These are phyloP conservation scores for Mylabris phalerata DNA, from an alignment of 1,140 invertebrate genomes.

Conservation along the genomic window DNA sequence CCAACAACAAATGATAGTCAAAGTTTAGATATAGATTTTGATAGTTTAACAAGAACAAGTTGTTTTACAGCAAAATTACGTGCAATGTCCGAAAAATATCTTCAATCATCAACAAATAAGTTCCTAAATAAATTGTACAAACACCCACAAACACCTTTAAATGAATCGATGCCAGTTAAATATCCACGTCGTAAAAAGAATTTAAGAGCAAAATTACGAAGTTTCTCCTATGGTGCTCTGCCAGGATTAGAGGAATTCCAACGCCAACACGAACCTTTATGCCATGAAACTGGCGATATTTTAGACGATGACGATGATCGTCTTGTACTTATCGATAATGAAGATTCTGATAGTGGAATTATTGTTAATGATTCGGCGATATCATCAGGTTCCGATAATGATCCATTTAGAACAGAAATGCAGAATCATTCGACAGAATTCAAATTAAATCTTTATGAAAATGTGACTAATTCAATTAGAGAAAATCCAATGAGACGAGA, in stretches of 20 bases:
- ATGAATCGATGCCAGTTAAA: constrained; percentile 43
- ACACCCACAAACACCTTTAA: constrained; percentile 26
- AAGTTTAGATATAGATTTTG: constrained; percentile 27
- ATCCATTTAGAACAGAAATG: background rate
- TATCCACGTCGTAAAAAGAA: constrained; percentile 43
- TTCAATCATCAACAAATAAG: constrained; percentile 61
- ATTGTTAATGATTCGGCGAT: constrained; percentile 64
- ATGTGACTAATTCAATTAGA: too few relatives aligned
- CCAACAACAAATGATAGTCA: constrained; percentile 6
- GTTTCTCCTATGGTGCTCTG: constrained; percentile 68
- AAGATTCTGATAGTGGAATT: constrained; percentile 70
- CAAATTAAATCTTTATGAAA: background rate
- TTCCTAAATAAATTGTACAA: constrained; percentile 63
- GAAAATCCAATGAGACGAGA: constrained; percentile 13
- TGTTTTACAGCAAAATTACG: constrained; percentile 62
- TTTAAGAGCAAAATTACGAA: constrained; percentile 56
- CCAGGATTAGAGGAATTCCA: constrained; percentile 66
- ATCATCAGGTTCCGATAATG: constrained; percentile 58
- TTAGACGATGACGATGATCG: constrained; percentile 53
- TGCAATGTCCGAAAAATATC: constrained; percentile 63
- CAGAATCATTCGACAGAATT: background rate
- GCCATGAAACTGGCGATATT: constrained; percentile 48
- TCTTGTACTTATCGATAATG: constrained; percentile 33
- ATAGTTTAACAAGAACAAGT: constrained; percentile 44
- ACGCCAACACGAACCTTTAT: constrained; percentile 54